Conservation (phyloP, 2,113 vertebrate genomes). For the Haemorhous mexicanus region DNA sequence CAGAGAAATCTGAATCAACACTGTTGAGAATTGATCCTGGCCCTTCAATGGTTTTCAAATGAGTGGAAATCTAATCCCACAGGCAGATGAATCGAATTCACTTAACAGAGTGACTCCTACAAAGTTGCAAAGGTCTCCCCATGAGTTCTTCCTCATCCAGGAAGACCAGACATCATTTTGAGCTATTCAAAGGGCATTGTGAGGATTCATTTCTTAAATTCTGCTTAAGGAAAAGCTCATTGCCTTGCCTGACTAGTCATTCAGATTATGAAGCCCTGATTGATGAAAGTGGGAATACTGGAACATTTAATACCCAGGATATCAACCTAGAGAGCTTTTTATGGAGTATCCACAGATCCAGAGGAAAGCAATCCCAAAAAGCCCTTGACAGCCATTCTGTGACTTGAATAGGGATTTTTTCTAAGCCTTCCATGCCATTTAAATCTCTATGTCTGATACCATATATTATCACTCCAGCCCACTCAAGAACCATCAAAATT, state of each 20-base stretch:
- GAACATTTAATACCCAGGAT: background rate
- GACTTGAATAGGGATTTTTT: background rate
- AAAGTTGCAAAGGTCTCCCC: background rate
- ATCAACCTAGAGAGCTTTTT: background rate
- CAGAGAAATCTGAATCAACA: background rate
- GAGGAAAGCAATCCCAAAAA: background rate
- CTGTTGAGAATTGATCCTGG: background rate
- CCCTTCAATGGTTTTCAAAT: background rate
- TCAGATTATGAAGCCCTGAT: background rate
- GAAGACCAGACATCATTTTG: background rate
- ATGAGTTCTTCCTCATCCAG: background rate
- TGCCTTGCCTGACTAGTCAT: background rate
- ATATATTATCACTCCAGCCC: background rate
- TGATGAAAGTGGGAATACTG: background rate
- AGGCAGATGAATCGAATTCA: background rate
- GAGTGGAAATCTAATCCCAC: background rate
- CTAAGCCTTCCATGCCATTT: background rate
- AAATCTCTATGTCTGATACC: background rate
- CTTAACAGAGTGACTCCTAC: background rate
- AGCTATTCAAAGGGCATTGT: background rate
- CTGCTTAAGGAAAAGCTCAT: background rate
- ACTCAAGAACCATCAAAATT: background rate
- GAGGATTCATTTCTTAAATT: background rate
- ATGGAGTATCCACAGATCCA: background rate
- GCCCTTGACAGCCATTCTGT: fast-evolving